Evolutionary conservation across 2,888 invertebrate species (phyloP), one percentile per base, ranked within the genome.

Genomic region (Temnothorax rugatulus): DNA sequence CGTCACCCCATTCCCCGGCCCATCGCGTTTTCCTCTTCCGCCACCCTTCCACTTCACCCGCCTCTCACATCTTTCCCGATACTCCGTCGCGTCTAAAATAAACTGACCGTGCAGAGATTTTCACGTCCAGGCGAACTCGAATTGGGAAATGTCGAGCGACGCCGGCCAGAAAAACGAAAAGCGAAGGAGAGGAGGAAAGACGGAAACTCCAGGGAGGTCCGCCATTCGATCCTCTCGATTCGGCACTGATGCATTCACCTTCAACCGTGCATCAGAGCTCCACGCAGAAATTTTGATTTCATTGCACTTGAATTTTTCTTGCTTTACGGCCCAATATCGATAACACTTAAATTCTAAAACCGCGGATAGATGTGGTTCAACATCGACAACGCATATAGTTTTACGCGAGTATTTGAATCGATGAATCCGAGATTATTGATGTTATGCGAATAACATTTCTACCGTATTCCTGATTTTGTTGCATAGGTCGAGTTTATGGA

Each of bases 31-130:
- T 74, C 77, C 84, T 74, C 83, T 64, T 73, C 75, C 75, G 54
- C 75, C 69, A 38, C 66, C 81, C 75, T 68, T 59, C 61, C 82
- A 76, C 64, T 76, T 57, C 52, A 66, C 66, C 76, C 61, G 52
- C 74, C 83, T 64, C 84, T 83, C 83, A 57, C 77, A 76, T 73
- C 76, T 82, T 69, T 79, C 84, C 63, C 86, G 84, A 82, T 84
- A 82, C 77, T 84, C 75, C 66, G 77, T 77, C 88, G 84, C 87
- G 87, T 87, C 87, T 89, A 89, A 90, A 91, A 92, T 90, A 89
- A 90, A 91, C 88, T 89, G 91, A 91, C 89, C 91, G 87, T 88
- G 90, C 87, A 83, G 88, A 89, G 88, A 90, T 91, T 91, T 89
- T 88, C 87, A 89, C 89, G 89, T 87, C 81, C 83, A 84, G 84